Evolutionary conservation across 1,140 invertebrate genomes (phyloP).

Genomic region (Bombyx mori): DNA sequence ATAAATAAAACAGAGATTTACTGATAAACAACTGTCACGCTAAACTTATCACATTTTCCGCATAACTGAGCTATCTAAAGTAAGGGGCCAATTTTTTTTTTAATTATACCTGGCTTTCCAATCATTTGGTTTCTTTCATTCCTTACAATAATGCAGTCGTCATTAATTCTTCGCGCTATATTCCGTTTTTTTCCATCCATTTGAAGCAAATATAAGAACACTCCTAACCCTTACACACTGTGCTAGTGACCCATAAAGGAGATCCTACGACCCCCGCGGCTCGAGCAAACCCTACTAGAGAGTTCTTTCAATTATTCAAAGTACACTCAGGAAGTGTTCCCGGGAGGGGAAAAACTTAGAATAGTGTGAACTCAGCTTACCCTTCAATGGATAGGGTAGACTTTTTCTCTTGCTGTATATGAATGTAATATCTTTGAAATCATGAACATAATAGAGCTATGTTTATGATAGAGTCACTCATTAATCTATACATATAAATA

Average conservation of each 20-base stretch:
- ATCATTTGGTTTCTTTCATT: background rate
- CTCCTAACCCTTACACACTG: conserved; percentile 28
- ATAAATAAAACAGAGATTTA: no score
- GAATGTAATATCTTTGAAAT: no score
- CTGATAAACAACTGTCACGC: no score
- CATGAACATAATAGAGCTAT: no score
- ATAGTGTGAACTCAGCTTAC: background rate
- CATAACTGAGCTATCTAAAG: no score
- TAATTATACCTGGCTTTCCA: no score
- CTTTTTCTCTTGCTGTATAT: background rate
- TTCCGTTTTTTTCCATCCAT: conserved; percentile 1
- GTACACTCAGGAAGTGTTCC: conserved; percentile 21
- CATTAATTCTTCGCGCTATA: background rate
- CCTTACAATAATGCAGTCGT: background rate
- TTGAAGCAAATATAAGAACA: conserved; percentile 1
- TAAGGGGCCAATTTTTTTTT: no score
- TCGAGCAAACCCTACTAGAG: conserved; percentile 13
- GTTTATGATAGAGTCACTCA: no score
- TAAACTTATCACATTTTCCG: no score
- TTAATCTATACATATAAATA: no score
- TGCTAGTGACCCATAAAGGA: conserved; percentile 41
- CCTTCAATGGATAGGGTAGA: background rate
- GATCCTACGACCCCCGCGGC: conserved; percentile 1
- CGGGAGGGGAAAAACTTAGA: conserved; percentile 4
- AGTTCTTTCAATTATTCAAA: conserved; percentile 55